Conservation (phyloP, 2,888 invertebrate genomes). For the Ditula angustiorana region DNA sequence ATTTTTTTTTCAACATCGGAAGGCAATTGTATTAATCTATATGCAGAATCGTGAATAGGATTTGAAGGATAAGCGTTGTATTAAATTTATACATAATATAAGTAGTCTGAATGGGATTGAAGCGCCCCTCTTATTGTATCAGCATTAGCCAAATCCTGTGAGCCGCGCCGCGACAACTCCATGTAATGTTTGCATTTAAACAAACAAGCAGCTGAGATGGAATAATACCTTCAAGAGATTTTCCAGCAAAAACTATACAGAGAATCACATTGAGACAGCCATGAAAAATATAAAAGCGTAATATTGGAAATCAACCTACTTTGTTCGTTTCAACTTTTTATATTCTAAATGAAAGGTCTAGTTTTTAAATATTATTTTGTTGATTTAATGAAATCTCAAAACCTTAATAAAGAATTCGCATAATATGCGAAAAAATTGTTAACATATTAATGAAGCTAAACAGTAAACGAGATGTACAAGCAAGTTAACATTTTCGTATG, state of each 20-base stretch:
- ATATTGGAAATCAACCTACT: constrained; percentile 3
- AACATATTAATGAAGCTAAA: too few relatives aligned
- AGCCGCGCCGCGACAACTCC: constrained; percentile 53
- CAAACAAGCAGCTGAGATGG: constrained; percentile 32
- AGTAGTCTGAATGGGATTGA: constrained; percentile 40
- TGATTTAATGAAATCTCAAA: too few relatives aligned
- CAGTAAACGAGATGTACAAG: not conserved
- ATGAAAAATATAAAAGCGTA: not conserved
- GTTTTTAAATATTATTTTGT: too few relatives aligned
- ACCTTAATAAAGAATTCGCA: too few relatives aligned
- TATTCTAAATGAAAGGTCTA: too few relatives aligned
- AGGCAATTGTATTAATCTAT: not conserved
- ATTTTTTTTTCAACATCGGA: too few relatives aligned
- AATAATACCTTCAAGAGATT: constrained; percentile 29
- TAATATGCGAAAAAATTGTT: too few relatives aligned
- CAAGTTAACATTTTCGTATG: constrained; percentile 2
- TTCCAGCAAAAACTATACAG: constrained; percentile 17
- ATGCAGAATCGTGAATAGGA: not conserved
- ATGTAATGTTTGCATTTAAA: constrained; percentile 56
- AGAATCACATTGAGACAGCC: not conserved
- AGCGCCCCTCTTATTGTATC: constrained; percentile 60
- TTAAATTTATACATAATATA: constrained; percentile 14
- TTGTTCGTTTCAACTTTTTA: constrained; percentile 1
- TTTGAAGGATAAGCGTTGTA: not conserved
- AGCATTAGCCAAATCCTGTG: constrained; percentile 62